These are phyloP conservation scores for Oxytorus armatus DNA, from an alignment of 2,888 invertebrate species.

Conservation along the genomic window DNA sequence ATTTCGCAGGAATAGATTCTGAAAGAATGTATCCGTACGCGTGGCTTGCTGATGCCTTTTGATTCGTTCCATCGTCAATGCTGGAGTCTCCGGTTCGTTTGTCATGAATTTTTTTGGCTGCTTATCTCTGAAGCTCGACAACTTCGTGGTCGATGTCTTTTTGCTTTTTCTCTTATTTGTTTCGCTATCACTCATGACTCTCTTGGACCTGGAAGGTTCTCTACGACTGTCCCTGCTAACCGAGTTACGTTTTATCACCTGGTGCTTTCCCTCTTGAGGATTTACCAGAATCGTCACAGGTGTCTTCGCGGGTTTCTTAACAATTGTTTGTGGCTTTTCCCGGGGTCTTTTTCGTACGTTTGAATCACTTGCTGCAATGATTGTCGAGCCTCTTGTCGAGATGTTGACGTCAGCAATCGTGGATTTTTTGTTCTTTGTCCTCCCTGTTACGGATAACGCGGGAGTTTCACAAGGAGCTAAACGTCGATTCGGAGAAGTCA, in stretches of 20 bases:
- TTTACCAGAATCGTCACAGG: conserved; percentile 72
- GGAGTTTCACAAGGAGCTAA: conserved; percentile 24
- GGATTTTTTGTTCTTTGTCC: conserved; percentile 46
- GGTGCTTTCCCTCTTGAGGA: conserved; percentile 67
- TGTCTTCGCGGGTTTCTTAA: conserved; percentile 72
- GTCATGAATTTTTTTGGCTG: conserved; percentile 32
- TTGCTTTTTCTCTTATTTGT: conserved; percentile 68
- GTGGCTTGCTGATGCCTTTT: conserved; percentile 87
- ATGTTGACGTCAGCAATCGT: conserved; percentile 50
- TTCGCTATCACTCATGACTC: conserved; percentile 60
- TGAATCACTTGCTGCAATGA: conserved; percentile 61
- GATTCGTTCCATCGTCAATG: conserved; percentile 84
- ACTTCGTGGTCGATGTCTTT: conserved; percentile 46
- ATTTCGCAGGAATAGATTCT: conserved; percentile 88
- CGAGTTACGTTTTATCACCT: conserved; percentile 62
- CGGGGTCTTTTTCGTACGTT: conserved; percentile 76
- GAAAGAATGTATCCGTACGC: conserved; percentile 89
- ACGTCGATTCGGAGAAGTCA: conserved; percentile 21
- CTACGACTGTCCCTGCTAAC: conserved; percentile 63
- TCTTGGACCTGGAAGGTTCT: conserved; percentile 63
- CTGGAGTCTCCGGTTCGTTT: conserved; percentile 73
- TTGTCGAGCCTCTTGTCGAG: conserved; percentile 55
- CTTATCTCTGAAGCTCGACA: conserved; percentile 45
- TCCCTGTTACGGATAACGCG: conserved; percentile 32
- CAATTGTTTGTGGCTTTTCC: conserved; percentile 81